Percentiles rank a stretch among this genome's conserved stretches.
Evolutionary conservation across 2,888 invertebrate species (phyloP).

Genomic region (Xylophagus ater): DNA sequence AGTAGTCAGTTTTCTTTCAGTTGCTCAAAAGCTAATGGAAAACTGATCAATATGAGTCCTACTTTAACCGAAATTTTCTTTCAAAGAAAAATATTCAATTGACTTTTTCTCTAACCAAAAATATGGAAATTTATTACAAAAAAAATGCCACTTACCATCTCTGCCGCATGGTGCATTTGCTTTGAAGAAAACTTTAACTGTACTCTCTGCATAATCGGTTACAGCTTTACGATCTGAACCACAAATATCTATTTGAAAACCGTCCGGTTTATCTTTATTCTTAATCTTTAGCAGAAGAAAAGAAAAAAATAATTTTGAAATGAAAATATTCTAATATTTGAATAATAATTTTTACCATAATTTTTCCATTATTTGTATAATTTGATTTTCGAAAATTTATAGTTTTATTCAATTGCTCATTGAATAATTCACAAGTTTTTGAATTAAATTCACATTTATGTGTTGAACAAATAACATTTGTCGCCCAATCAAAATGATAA

Average conservation of each 20-base stretch:
- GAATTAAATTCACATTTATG: slow-evolving; percentile 30
- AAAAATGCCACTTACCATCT: slow-evolving; percentile 27
- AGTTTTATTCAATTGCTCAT: slow-evolving; percentile 28
- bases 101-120: neutral
- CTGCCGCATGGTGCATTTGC: slow-evolving; percentile 28
- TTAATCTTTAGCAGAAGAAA: slow-evolving; percentile 22
- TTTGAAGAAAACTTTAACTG: slow-evolving; percentile 34
- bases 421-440: slow-evolving; percentile 33
- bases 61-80: too few relatives aligned
- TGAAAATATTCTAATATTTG: neutral
- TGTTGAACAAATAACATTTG: slow-evolving; percentile 35
- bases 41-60: too few relatives aligned
- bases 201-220: slow-evolving; percentile 34
- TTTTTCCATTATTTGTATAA: slow-evolving; percentile 30
- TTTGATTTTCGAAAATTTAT: slow-evolving; percentile 30
- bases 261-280: slow-evolving; percentile 17
- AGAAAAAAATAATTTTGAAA: slow-evolving; percentile 1
- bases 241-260: slow-evolving; percentile 30
- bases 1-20: too few relatives aligned
- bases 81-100: neutral
- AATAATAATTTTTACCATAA: slow-evolving; percentile 25
- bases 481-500: slow-evolving; percentile 36
- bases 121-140: too few relatives aligned
- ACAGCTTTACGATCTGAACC: slow-evolving; percentile 27
- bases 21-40: too few relatives aligned